phyloP scores from a whole-genome alignment of 2,797 vertebrate genomes.

The Micrastur ruficollis region DNA sequence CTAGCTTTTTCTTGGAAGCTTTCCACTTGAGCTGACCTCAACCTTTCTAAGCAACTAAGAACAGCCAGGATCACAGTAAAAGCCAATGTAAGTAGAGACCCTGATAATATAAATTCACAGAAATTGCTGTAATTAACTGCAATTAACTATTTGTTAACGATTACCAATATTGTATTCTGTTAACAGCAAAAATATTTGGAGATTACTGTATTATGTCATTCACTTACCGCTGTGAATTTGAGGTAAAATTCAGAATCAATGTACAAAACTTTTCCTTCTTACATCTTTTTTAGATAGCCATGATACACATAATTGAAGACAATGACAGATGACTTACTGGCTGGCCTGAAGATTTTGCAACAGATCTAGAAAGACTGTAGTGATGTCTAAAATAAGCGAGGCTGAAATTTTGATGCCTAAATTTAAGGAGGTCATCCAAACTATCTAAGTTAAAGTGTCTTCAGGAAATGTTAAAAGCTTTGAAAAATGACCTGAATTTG shows the following conservation, averaged over 20 bases:
- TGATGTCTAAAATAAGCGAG: neutral
- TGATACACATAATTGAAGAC: neutral
- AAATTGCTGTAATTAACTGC: neutral
- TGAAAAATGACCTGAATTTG: neutral
- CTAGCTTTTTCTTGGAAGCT: conserved; percentile 12
- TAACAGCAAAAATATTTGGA: neutral
- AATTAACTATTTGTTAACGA: neutral
- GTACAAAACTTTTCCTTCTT: neutral
- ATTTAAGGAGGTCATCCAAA: neutral
- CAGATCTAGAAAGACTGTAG: neutral
- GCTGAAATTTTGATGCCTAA: neutral
- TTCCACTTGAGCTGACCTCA: conserved; percentile 11
- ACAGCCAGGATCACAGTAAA: neutral
- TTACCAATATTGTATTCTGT: neutral
- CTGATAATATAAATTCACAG: neutral
- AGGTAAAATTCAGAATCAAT: neutral
- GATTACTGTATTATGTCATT: neutral
- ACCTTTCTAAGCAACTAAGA: neutral
- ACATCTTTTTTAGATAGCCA: neutral
- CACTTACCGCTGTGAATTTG: neutral
- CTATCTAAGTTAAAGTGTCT: neutral
- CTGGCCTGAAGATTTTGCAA: neutral
- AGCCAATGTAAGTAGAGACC: neutral
- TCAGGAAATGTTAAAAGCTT: neutral
- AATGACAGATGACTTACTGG: neutral